Evolutionary conservation across 1,140 invertebrate species (phyloP).

Genomic region (Geopemphigus sp.): DNA sequence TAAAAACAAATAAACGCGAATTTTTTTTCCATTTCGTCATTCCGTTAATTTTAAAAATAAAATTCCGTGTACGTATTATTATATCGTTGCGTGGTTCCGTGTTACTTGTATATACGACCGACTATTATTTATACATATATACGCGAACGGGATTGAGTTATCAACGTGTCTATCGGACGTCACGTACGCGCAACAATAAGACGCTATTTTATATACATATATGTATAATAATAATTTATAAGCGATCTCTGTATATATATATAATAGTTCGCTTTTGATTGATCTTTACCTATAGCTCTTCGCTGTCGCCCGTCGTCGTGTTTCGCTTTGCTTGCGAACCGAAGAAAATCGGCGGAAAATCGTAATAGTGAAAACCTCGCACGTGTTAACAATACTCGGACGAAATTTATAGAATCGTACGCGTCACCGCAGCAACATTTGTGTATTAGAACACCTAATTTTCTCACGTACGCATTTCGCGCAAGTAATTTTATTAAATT

Average conservation of each 20-base stretch:
- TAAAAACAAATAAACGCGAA: too few species aligned
- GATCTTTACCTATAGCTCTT: background rate
- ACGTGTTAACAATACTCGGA: background rate
- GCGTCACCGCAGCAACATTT: too few species aligned
- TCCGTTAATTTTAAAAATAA: background rate
- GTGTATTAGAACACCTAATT: background rate
- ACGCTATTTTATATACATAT: background rate
- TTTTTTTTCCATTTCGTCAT: too few species aligned
- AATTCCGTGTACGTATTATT: background rate
- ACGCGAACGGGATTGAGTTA: slow-evolving; percentile 1
- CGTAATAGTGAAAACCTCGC: background rate
- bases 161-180: slow-evolving; percentile 12
- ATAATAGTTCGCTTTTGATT: slow-evolving; percentile 22
- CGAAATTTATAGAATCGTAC: slow-evolving; percentile 16
- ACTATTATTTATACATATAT: background rate
- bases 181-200: slow-evolving; percentile 14
- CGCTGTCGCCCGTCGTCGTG: background rate
- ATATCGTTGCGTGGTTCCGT: background rate
- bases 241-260: slow-evolving; percentile 2
- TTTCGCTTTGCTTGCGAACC: background rate
- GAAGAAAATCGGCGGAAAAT: slow-evolving; percentile 19
- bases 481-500: slow-evolving; percentile 1
- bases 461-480: background rate
- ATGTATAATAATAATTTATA: too few species aligned
- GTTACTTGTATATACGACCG: background rate